Evolutionary conservation across 2,113 vertebrate species (phyloP).

Genomic region (Indri indri): DNA sequence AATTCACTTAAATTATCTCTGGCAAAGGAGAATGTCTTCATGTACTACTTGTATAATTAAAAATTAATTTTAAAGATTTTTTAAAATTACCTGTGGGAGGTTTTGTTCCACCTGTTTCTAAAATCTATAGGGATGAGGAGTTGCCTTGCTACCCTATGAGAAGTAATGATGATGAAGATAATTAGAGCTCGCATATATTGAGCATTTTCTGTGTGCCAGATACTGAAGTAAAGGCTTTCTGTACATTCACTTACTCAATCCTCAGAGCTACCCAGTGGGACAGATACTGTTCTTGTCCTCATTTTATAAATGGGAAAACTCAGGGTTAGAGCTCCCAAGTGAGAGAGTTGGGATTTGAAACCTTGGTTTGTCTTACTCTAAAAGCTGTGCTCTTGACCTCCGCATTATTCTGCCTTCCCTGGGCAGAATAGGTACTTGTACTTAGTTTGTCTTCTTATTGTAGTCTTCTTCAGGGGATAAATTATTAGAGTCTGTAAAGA

Average conservation of each 20-base stretch:
- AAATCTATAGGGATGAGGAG: background rate
- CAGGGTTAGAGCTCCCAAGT: background rate
- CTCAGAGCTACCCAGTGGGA: background rate
- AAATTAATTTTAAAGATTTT: slow-evolving; percentile 58
- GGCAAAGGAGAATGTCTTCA: slow-evolving; percentile 48
- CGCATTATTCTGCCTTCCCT: background rate
- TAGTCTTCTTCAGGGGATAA: background rate
- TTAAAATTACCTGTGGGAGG: background rate
- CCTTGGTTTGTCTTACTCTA: background rate
- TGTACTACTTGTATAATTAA: slow-evolving; percentile 58
- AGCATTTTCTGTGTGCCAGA: background rate
- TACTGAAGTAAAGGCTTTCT: background rate
- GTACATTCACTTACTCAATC: slow-evolving; percentile 24
- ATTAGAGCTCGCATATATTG: background rate
- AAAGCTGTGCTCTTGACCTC: background rate
- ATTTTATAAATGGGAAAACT: slow-evolving; percentile 40
- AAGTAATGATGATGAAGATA: background rate
- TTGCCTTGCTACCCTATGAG: slow-evolving; percentile 18
- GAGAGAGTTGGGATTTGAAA: background rate
- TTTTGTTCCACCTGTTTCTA: slow-evolving; percentile 16
- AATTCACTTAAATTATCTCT: slow-evolving; percentile 57
- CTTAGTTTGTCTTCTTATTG: background rate
- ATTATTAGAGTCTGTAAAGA: slow-evolving; percentile 8
- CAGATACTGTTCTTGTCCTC: background rate
- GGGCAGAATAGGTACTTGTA: background rate